phyloP scores from a whole-genome alignment of 2,888 invertebrate genomes.

The Coelinius sp. region DNA sequence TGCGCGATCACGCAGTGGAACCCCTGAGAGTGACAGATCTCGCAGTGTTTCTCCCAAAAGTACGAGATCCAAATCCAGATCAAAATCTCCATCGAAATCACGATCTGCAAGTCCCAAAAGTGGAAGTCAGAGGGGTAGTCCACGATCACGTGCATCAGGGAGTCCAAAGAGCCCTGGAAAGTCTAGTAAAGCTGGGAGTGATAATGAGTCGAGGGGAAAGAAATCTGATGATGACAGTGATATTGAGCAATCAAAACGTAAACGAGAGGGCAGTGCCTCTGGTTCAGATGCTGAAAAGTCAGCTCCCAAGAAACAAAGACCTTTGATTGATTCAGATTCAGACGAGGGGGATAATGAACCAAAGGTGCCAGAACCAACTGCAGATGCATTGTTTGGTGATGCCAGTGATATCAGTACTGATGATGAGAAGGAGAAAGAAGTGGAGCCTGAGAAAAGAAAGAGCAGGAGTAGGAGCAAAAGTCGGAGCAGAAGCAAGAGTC shows the following conservation, averaged over 20 bases:
- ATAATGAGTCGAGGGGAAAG: slow-evolving; percentile 40
- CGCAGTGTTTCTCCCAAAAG: slow-evolving; percentile 47
- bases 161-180: slow-evolving; percentile 56
- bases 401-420: slow-evolving; percentile 94
- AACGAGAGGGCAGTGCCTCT: slow-evolving; percentile 58
- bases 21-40: slow-evolving; percentile 45
- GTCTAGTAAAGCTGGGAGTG: slow-evolving; percentile 54
- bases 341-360: slow-evolving; percentile 74
- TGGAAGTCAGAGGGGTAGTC: slow-evolving; percentile 54
- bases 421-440: slow-evolving; percentile 74
- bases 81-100: slow-evolving; percentile 25
- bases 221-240: slow-evolving; percentile 64
- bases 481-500: slow-evolving; percentile 68
- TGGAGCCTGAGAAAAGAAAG: slow-evolving; percentile 68
- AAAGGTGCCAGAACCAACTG: slow-evolving; percentile 74
- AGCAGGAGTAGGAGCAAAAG: slow-evolving; percentile 66
- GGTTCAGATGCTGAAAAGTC: slow-evolving; percentile 62
- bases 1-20: slow-evolving; percentile 49
- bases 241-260: slow-evolving; percentile 65
- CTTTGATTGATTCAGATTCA: slow-evolving; percentile 79
- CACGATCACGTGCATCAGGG: slow-evolving; percentile 46
- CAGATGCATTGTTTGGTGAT: slow-evolving; percentile 92
- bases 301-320: slow-evolving; percentile 70
- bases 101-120: slow-evolving; percentile 50
- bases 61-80: slow-evolving; percentile 48